These are phyloP conservation scores for Rana temporaria DNA, from an alignment of 2,113 vertebrate genomes.

Conservation along the genomic window DNA sequence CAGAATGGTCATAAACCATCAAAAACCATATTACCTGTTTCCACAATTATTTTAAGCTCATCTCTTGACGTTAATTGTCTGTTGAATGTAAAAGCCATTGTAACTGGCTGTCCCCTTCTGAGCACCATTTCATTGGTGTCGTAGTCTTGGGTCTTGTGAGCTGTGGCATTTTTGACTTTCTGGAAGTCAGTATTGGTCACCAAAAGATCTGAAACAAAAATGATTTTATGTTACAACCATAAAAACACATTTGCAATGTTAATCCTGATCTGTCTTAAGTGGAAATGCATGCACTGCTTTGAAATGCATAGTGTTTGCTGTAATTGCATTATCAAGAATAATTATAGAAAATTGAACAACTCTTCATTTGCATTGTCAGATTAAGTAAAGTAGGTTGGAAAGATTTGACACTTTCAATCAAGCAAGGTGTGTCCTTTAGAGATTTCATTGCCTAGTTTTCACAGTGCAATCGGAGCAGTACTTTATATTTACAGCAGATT, in stretches of 20 bases:
- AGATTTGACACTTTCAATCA: background rate
- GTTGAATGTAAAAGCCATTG: conserved; percentile 35
- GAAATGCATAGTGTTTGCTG: too few relatives aligned
- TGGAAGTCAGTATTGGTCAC: conserved; percentile 65
- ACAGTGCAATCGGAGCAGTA: too few relatives aligned
- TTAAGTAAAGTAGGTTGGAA: background rate
- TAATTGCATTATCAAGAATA: too few relatives aligned
- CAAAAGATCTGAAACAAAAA: conserved; percentile 62
- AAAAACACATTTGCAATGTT: too few relatives aligned
- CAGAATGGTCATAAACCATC: too few relatives aligned
- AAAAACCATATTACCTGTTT: conserved; percentile 72
- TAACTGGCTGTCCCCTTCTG: conserved; percentile 76
- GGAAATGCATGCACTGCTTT: too few relatives aligned
- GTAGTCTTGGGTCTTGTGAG: conserved; percentile 77
- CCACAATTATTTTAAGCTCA: conserved; percentile 62
- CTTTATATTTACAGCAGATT: too few relatives aligned
- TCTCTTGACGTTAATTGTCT: conserved; percentile 19
- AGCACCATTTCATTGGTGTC: conserved; percentile 65
- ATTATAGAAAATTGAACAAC: too few relatives aligned
- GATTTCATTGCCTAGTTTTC: background rate
- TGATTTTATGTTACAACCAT: background rate
- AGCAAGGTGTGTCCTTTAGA: conserved; percentile 7
- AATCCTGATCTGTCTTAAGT: too few relatives aligned
- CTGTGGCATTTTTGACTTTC: conserved; percentile 67
- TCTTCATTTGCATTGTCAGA: too few relatives aligned